Base-by-base conservation (phyloP, 2,888 invertebrate genomes). In the Microdon myrmicae region DNA sequence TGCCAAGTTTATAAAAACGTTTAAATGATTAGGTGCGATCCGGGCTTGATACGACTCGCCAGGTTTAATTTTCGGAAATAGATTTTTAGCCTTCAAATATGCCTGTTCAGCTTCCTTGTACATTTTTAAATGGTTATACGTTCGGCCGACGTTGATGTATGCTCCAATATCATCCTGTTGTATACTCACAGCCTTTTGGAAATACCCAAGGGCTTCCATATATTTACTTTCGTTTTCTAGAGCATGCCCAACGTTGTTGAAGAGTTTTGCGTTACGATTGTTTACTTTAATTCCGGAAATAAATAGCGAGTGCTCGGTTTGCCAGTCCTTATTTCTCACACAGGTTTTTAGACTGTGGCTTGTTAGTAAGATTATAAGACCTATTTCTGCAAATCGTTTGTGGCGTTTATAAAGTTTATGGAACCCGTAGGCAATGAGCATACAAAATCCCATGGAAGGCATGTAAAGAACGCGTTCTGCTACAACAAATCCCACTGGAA, bases 391-490 rank as follows among this genome's bases (percentile, higher is more conserved):
- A 23, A 71, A 12, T 0, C 45, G 45, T 38, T 49, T 61, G n/a
- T 26, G 45, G 23, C 38, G 48, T n/a, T 44, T 58, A 1, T 85
- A 83, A 17, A 90, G 74, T 54, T 89, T 81, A 67, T 87, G 84
- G 87, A 87, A 94, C 22, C 94, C 94, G 73, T 92, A 92, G 2
- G 93, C 94, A 2, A 96, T 86, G 13, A 97, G 83, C 79, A 97
- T 86, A 75, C 96, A 96, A 83, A 93, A 96, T 41, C 97, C 97
- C 95, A 97, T 96, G 8, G 96, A 96, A 0, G 97, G 97, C 83
- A 95, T 94, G 81, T 97, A 97, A 3, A 97, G 85, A 32, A 97
- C 90, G 69, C 96, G 83, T 81, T 97, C 97, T 2, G 97, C 97
- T 19, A 97, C 90, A 61, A 97, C 97, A 80, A 97, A 97, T 1